These are phyloP conservation scores for Drosophila lacteicornis DNA, from an alignment of 1,140 invertebrate species.

Conservation along the genomic window DNA sequence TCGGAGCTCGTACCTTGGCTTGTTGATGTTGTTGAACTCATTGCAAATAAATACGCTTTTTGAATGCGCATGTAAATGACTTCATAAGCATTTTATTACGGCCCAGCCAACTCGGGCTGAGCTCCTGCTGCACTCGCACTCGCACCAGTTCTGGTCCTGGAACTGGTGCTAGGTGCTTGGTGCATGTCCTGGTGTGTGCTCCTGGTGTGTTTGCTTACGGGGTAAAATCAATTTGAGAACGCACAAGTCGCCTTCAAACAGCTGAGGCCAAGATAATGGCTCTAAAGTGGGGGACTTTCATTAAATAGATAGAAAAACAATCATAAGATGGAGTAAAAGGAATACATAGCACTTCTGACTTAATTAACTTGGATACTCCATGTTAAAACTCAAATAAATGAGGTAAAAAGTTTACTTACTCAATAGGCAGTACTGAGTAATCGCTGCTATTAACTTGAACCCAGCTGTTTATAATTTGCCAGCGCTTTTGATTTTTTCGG, in stretches of 20 bases:
- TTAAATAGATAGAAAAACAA: no score
- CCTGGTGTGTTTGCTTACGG: slow-evolving; percentile 24
- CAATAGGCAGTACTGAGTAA: no score
- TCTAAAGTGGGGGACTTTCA: no score
- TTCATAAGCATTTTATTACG: slow-evolving; percentile 83
- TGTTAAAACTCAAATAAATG: not conserved
- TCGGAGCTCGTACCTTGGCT: slow-evolving; percentile 43
- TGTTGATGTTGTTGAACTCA: slow-evolving; percentile 83
- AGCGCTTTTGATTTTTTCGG: slow-evolving; percentile 18
- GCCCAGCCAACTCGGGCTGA: slow-evolving; percentile 42
- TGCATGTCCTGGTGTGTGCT: slow-evolving; percentile 13
- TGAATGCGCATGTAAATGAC: slow-evolving; percentile 83
- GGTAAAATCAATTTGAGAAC: slow-evolving; percentile 59
- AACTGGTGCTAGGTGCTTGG: slow-evolving; percentile 1
- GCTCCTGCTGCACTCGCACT: slow-evolving; percentile 30
- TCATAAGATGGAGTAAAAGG: no score
- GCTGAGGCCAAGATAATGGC: slow-evolving; percentile 6
- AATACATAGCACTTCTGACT: not conserved
- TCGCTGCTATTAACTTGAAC: not conserved
- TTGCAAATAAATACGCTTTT: slow-evolving; percentile 83
- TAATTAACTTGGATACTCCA: not conserved
- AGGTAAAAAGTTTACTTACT: not conserved
- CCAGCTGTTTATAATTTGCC: slow-evolving; percentile 18
- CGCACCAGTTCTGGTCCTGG: not conserved
- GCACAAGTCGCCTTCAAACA: not conserved